Evolutionary conservation across 2,888 invertebrate species (phyloP), one percentile per base, ranked within the genome.

Genomic region (Eupithecia subfuscata): DNA sequence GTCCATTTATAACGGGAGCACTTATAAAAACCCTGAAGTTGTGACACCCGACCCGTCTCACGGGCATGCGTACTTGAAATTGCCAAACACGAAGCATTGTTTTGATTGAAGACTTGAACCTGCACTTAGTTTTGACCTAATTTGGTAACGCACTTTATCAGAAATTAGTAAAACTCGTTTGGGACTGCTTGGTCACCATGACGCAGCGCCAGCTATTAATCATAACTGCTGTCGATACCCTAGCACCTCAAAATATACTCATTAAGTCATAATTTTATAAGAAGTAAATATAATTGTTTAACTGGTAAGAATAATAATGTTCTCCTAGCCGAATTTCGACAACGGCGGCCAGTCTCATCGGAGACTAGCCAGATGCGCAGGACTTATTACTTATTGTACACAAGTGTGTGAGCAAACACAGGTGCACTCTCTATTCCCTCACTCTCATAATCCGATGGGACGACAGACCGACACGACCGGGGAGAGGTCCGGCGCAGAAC

Each of bases 41-140:
- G 48, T 73, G 70, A 70, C 67, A 74, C 8, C 43, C 52, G 45
- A 37, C 37, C 37, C 37, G 37, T 37, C 37, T 37, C 77, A 73
- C 73, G 72, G 77, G 73, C 71, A 65, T 52, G 22, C 45, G 1
- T 63, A 67, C 70, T 73, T 73, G 56, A 43, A 71, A 75, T 78
- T 75, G 65, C 73, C 65, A 75, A 73, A 78, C 73, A 75, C 71
- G 73, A 48, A 34, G 69, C 45, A 69, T 78, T 75, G 69, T 77
- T 77, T 75, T 67, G 14, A 34, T 56, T 72, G 70, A 77, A 45
- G 64, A 72, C 71, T 73, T 75, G 71, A 71, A 78, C 78, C 71
- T 71, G 75, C 43, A 65, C 60, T 67, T 60, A 56, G 22, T 65
- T 52, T 70, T 74, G 65, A 69, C 72, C 69, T 72, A 14, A 56